Conservation (phyloP, 2,888 invertebrate genomes). For the Andrena flavipes region DNA sequence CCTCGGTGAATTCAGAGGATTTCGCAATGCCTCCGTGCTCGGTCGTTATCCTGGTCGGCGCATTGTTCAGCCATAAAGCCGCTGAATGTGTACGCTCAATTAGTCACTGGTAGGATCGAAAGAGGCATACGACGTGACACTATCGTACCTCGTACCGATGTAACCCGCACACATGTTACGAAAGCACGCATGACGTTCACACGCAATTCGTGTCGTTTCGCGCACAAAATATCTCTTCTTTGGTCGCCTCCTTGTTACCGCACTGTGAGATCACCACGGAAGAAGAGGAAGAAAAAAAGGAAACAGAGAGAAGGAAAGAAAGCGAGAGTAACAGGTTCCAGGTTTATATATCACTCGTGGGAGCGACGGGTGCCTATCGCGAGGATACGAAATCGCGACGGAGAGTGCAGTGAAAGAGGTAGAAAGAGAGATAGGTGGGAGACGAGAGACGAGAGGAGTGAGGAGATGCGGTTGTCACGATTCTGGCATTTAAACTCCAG, state of each 20-base stretch:
- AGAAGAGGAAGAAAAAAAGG: conserved; percentile 4
- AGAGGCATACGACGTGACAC: conserved; percentile 48
- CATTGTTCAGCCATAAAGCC: conserved; percentile 52
- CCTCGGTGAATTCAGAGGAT: conserved; percentile 34
- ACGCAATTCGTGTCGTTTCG: conserved; percentile 26
- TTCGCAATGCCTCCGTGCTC: conserved; percentile 15
- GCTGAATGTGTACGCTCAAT: conserved; percentile 60
- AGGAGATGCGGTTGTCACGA: conserved; percentile 41
- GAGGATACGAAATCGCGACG: background rate
- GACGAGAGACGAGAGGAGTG: conserved; percentile 26
- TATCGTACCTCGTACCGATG: conserved; percentile 54
- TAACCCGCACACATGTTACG: conserved; percentile 49
- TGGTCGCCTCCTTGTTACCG: background rate
- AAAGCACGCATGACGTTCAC: conserved; percentile 56
- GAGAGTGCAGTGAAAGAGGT: conserved; percentile 2
- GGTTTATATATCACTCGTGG: too few species aligned
- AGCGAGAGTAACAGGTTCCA: background rate
- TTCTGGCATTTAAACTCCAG: conserved; percentile 46
- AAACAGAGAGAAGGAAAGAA: background rate
- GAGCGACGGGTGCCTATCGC: too few species aligned
- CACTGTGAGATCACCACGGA: conserved; percentile 37
- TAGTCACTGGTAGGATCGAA: conserved; percentile 60
- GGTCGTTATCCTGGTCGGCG: conserved; percentile 47
- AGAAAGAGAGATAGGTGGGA: conserved; percentile 9
- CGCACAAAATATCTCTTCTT: conserved; percentile 35